Percentiles rank a stretch among this genome's conserved stretches.
These are phyloP conservation scores for Solea solea DNA, from an alignment of 2,113 vertebrate genomes.

Conservation along the genomic window DNA sequence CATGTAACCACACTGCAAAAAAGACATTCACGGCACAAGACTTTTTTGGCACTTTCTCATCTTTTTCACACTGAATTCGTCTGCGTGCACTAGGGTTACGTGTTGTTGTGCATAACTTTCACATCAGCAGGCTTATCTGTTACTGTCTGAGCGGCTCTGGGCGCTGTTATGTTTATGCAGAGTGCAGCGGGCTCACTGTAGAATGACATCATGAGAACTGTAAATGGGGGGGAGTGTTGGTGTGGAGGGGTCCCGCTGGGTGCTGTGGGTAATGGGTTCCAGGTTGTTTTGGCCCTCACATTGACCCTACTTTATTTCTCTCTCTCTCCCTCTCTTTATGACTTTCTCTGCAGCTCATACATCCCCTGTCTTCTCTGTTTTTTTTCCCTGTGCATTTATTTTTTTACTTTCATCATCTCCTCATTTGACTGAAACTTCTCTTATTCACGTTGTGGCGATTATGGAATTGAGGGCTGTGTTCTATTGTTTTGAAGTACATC, in stretches of 20 bases:
- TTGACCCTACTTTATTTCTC: conserved; percentile 37
- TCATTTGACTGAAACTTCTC: no score
- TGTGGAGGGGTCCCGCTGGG: conserved; percentile 53
- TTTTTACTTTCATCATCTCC: no score
- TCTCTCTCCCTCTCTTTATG: not conserved
- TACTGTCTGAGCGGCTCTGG: conserved; percentile 32
- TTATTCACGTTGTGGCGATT: no score
- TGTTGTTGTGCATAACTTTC: not conserved
- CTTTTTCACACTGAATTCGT: no score
- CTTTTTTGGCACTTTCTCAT: no score
- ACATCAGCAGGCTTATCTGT: conserved; percentile 56
- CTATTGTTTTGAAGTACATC: no score
- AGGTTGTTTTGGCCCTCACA: conserved; percentile 66
- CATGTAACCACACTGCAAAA: no score
- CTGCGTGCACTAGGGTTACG: not conserved
- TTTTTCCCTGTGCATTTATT: no score
- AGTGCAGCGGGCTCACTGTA: conserved; percentile 22
- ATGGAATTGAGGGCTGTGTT: no score
- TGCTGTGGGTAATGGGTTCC: conserved; percentile 72
- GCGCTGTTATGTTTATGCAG: conserved; percentile 38
- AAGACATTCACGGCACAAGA: no score
- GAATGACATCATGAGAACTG: conserved; percentile 79
- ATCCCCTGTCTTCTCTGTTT: not conserved
- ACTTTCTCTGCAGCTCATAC: not conserved
- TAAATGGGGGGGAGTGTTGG: conserved; percentile 40